Evolutionary conservation across 2,797 vertebrate species (phyloP).

Genomic region (Pseudochirops corinnae): DNA sequence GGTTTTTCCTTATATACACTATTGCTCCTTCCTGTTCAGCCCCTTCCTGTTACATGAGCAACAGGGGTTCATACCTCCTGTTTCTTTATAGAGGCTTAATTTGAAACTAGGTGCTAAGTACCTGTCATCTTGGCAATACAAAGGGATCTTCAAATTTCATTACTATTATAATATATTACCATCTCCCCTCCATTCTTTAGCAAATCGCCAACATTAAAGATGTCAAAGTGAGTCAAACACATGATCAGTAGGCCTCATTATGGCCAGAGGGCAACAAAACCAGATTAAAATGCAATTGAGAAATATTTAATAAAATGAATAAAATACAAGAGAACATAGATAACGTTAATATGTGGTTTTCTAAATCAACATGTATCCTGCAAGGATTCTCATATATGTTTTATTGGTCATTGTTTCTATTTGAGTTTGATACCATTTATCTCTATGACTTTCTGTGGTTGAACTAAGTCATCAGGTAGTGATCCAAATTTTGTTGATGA

Average conservation of each 20-base stretch:
- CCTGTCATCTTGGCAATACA: too few relatives aligned
- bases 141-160: too few relatives aligned
- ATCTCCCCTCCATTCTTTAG: background rate
- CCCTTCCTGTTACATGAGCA: too few relatives aligned
- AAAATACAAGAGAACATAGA: background rate
- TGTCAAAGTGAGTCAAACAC: background rate
- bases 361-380: background rate
- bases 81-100: too few relatives aligned
- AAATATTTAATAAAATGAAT: background rate
- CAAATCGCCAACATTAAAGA: background rate
- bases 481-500: background rate
- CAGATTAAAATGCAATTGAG: background rate
- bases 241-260: background rate
- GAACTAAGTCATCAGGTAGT: background rate
- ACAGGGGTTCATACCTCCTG: too few relatives aligned
- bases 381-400: background rate
- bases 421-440: background rate
- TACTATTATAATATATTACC: background rate
- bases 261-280: background rate
- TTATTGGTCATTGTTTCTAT: background rate
- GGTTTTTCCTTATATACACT: too few relatives aligned
- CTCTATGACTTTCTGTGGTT: background rate
- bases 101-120: too few relatives aligned
- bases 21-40: too few relatives aligned
- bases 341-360: background rate